Evolutionary conservation across 2,113 vertebrate genomes (phyloP).

Genomic region (Neopipo cinnamomea): DNA sequence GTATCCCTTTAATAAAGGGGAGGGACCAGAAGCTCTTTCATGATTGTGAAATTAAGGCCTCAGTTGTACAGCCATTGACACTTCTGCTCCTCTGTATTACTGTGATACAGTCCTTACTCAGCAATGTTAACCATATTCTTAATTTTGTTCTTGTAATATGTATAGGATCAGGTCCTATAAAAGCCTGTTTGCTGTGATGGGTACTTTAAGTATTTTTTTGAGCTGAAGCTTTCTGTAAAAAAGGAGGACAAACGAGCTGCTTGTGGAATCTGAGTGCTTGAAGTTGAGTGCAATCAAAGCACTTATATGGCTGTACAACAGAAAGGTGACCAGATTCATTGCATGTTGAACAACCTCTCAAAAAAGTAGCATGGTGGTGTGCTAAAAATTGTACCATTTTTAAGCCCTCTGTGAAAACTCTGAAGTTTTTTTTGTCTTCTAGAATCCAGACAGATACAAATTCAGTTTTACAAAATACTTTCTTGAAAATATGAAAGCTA

Average conservation of each 20-base stretch:
- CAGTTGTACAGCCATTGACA: neutral
- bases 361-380: neutral
- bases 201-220: neutral
- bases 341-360: neutral
- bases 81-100: neutral
- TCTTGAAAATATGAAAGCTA: neutral
- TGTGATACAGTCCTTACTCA: neutral
- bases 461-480: neutral
- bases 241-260: neutral
- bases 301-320: rapidly evolving
- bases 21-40: neutral
- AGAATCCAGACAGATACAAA: neutral
- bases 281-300: neutral
- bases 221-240: neutral
- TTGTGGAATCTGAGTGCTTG: neutral
- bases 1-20: neutral
- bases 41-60: neutral
- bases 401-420: neutral
- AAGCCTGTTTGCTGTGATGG: neutral
- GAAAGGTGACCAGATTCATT: neutral
- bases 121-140: neutral
- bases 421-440: neutral
- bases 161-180: neutral
- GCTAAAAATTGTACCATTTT: neutral
- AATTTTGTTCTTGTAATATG: neutral